These are phyloP conservation scores for Grammomys surdaster DNA, from an alignment of 2,113 vertebrate genomes.

Conservation along the genomic window DNA sequence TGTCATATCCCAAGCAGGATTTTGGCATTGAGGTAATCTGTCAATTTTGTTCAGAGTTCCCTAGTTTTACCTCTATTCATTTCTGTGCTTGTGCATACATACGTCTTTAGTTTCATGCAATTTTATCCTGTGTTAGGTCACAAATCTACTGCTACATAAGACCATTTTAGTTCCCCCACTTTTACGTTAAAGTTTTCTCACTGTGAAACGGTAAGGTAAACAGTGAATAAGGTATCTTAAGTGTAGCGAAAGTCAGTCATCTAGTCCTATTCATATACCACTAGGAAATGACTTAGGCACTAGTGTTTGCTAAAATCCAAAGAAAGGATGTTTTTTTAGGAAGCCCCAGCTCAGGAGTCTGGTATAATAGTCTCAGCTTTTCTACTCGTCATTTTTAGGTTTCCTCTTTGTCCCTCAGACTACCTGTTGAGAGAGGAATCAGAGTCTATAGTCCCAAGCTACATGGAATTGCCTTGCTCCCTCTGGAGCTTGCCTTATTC, in stretches of 20 bases:
- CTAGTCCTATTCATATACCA: background rate
- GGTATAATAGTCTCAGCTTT: background rate
- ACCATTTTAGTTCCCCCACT: background rate
- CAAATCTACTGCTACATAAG: background rate
- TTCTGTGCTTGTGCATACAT: background rate
- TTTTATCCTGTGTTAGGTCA: constrained; percentile 24
- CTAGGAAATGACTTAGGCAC: background rate
- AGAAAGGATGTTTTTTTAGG: background rate
- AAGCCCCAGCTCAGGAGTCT: background rate
- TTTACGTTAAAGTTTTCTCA: constrained; percentile 28
- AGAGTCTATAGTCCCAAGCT: background rate
- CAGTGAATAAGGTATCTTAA: constrained; percentile 56
- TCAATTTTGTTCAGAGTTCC: background rate
- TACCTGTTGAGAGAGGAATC: background rate
- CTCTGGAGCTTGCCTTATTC: constrained; percentile 5
- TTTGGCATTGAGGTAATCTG: background rate
- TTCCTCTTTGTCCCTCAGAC: constrained; percentile 29
- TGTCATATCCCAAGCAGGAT: constrained; percentile 32
- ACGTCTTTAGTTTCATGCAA: background rate
- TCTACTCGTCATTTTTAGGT: constrained; percentile 1
- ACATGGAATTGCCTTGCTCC: constrained; percentile 8
- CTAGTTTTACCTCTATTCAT: background rate
- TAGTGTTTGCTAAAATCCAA: background rate
- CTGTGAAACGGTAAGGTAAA: constrained; percentile 31
- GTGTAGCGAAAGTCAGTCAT: background rate